Base-by-base conservation (phyloP, 2,797 vertebrate genomes). In the Dendrocincla fuliginosa region DNA sequence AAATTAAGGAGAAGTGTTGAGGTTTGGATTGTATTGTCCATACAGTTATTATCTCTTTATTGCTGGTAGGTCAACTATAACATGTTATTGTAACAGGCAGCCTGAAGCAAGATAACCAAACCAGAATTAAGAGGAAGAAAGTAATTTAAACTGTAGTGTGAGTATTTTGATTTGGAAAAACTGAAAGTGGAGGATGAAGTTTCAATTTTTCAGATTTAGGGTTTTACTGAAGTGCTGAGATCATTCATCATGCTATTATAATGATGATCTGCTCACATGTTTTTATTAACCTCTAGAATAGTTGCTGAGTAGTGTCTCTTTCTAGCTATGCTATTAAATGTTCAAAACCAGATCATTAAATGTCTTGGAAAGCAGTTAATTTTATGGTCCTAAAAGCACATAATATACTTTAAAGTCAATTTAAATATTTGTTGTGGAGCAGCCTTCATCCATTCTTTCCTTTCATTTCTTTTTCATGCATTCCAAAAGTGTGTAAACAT, bases 231-330 rank as follows among this genome's bases (percentile, higher is more conserved):
- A 13, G 41, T 69, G 55, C 73, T 76, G 22, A 90, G 35, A 41
- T 88, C 27, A 64, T 77, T 92, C 30, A 57, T 78, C 8, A 3
- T 78, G n/a, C 41, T 91, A n/a, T 75, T 59, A 67, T 76, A 79
- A 74, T 47, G 41, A 77, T 85, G 84, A 81, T 87, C n/a, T 81
- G 37, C 53, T 95, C 70, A 33, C 1, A 1, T 87, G 49, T 55
- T 94, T 90, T 80, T 87, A 83, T 92, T 89, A 87, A 87, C 46
- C 35, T 91, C 53, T 92, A 35, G 65, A 87, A 69, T 55, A 89
- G 70, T 59, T 84, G 73, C 70, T 73, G 55, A 86, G 73, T 76
- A 73, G 16, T 55, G 42, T 81, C 23, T 74, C 25, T 84, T 85
- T 89, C 60, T 91, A 70, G 56, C 49, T 84, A 2, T 81, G 49